Base-by-base conservation (phyloP, 2,113 vertebrate genomes). In the Ondatra zibethicus region DNA sequence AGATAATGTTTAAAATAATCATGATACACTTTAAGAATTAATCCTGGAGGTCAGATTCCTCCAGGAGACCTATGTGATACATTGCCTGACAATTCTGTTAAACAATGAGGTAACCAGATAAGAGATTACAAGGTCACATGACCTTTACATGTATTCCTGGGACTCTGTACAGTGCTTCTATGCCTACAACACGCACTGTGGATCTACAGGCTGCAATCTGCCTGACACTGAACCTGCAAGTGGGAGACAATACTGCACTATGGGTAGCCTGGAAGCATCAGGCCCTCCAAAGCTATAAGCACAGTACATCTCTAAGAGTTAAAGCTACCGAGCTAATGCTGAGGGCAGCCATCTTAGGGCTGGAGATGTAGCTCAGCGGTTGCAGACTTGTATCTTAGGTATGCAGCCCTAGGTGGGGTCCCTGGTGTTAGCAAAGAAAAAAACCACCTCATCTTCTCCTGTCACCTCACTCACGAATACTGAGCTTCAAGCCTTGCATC, bases 21-120 rank as follows among this genome's bases (percentile, higher is more conserved):
- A 39, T n/a, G 85, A 75, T 47, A 77, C 6, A 55, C 36, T 88
- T 96, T 39, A 89, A 61, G 95, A 95, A 95, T 75, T 90, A 96
- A 91, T 52, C 8, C 76, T 31, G n/a, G n/a, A 63, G 19, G 42
- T 47, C 90, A 72, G 77, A 89, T 88, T 95, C 42, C 19, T 92
- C 94, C 39, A 86, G 61, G n/a, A 93, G 31, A 78, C 27, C 27
- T 55, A 61, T 7, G 7, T 47, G 25, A 68, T 5, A 88, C 17
- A 61, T 55, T 92, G 77, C 68, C 55, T 89, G 92, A 68, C 50
- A 92, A 92, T n/a, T 52, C 31, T 87, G 63, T 25, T 73, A 92
- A 52, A 55, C 58, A 85, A 65, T 52, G 19, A 95, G 63, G n/a
- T 21, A 88, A 31, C 31, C 10, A 29, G 47, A 10, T 21, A 92